Evolutionary conservation across 2,888 invertebrate species (phyloP), one percentile per base, ranked within the genome.

Genomic region (Sesia bembeciformis): DNA sequence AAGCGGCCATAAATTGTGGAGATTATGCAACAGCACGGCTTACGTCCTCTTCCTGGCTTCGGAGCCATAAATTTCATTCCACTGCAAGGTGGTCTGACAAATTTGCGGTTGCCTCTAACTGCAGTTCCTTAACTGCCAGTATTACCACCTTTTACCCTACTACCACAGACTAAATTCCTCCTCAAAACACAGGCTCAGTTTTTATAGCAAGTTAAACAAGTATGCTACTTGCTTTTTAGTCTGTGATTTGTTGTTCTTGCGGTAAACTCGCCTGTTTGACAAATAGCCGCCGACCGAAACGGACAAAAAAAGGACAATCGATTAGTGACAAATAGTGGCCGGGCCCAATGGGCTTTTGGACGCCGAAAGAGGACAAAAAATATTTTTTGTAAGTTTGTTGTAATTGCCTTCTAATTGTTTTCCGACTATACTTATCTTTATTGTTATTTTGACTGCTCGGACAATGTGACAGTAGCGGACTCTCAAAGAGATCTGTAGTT

Each of bases 81-180:
- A 76, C 81, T 80, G 84, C 86, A 86, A 88, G 88, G 88, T 88
- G 88, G 88, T 86, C 88, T 83, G 85, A 85, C 88, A 87, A 88
- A 88, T 88, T 88, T 88, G 88, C 88, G 86, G 87, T 86, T 73
- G 78, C 65, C 60, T 39, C 40, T 40, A 40, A 52, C 52, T 6
- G 40, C 40, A 8, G 40, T 50, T 52, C 23, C 40, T n/a, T 52
- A 52, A 40, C 52, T 39, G 7, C 7, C 2, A 23, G 23, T 23
- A 23, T 23, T 23, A 46, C 46, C 23, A 46, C 46, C 46, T 8
- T 8, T 23, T 46, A 23, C 46, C n/a, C 23, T 46, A 46, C n/a
- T 46, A 46, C 46, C 8, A 46, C 46, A 46, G 46, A 4, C 46
- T 46, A 46, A 8, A 8, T 7, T 6, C 23, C 46, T 46, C n/a